Percentiles rank a stretch among this genome's conserved stretches.
Evolutionary conservation across 1,140 invertebrate species (phyloP).

Genomic region (Apis florea): DNA sequence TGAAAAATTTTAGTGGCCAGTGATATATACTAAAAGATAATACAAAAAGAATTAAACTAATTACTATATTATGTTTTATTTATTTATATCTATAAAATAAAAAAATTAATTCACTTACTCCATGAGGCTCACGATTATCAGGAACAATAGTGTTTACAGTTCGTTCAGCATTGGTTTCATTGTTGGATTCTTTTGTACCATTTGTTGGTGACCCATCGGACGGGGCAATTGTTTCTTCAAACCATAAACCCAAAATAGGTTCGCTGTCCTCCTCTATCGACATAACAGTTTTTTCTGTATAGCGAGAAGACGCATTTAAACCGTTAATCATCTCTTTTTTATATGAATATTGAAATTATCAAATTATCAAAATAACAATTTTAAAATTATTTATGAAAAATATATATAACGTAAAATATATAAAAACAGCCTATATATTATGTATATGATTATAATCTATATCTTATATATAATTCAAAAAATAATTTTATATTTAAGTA

Average conservation of each 20-base stretch:
- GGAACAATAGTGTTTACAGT: conserved; percentile 85
- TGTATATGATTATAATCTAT: background rate
- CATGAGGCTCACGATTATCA: conserved; percentile 94
- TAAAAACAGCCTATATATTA: background rate
- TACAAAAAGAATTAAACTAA: conserved; percentile 64
- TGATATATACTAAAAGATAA: conserved; percentile 92
- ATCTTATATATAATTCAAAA: background rate
- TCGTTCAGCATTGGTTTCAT: conserved; percentile 79
- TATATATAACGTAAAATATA: background rate
- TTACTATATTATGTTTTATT: background rate
- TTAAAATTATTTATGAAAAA: background rate
- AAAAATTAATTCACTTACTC: conserved; percentile 81
- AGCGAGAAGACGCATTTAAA: conserved; percentile 52
- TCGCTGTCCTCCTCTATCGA: conserved; percentile 90
- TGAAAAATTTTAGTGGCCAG: conserved; percentile 90
- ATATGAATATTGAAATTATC: background rate
- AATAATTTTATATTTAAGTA: background rate
- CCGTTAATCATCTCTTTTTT: background rate
- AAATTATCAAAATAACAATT: background rate
- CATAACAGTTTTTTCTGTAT: conserved; percentile 78
- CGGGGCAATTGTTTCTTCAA: conserved; percentile 93
- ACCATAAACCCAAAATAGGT: conserved; percentile 94
- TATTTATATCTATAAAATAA: background rate
- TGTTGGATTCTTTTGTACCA: conserved; percentile 81
- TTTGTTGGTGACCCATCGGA: conserved; percentile 82